Percentiles rank a stretch among this genome's conserved stretches.
phyloP scores from a whole-genome alignment of 2,797 vertebrate species.

The Stomatorhinus walkeri region DNA sequence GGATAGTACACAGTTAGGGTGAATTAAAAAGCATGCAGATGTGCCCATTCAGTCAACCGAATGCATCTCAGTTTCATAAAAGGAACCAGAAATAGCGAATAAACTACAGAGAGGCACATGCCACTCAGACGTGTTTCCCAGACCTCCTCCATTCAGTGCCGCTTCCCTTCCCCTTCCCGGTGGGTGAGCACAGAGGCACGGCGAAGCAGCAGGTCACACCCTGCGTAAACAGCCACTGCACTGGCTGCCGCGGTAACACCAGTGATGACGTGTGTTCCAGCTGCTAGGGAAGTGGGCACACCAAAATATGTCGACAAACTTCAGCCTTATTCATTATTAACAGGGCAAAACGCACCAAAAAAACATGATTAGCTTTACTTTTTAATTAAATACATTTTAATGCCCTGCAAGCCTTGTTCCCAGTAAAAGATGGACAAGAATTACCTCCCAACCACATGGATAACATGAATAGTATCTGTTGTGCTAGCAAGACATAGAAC shows the following conservation, averaged over 20 bases:
- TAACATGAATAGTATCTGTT: not conserved
- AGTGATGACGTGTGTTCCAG: not conserved
- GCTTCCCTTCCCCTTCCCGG: conserved; percentile 7
- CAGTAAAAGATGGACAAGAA: not conserved
- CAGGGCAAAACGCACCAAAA: not conserved
- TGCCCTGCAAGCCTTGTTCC: not conserved
- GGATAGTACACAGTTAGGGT: conserved; percentile 42
- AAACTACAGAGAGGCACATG: not conserved
- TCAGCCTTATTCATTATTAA: not conserved
- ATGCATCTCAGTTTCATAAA: not conserved
- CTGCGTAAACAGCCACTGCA: conserved; percentile 65
- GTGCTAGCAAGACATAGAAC: not conserved
- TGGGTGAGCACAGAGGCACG: conserved; percentile 40
- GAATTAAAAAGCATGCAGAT: conserved; percentile 38
- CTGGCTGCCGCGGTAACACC: conserved; percentile 34
- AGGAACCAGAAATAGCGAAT: not conserved
- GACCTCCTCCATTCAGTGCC: not conserved
- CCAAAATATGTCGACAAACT: not conserved
- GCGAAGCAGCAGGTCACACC: conserved; percentile 58
- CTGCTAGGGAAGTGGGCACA: not conserved
- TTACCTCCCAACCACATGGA: not conserved
- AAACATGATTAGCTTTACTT: not conserved
- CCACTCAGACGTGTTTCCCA: not conserved
- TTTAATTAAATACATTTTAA: not conserved
- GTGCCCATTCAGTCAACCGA: conserved; percentile 35